Base-by-base conservation (phyloP, 2,888 invertebrate species). In the Cosmorhoe ocellata region DNA sequence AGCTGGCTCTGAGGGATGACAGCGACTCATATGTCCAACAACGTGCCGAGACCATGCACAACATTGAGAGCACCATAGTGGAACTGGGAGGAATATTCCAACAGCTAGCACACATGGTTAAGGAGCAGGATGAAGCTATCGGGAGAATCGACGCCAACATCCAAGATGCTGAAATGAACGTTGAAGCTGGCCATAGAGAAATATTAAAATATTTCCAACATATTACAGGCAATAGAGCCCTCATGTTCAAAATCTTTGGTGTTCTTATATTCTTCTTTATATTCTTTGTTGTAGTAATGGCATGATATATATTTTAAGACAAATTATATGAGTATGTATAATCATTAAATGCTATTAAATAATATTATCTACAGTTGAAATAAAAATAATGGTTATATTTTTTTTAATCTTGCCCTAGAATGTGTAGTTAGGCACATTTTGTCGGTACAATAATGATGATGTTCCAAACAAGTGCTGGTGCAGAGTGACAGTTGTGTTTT, bases 181-280 rank as follows among this genome's bases (percentile, higher is more conserved):
- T 99, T 36, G 99, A 99, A 86, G 98, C 98, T 39, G 99, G 99
- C 2, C 99, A 99, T 77, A 92, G 96, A 53, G 98, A 99, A 91
- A 97, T 99, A 66, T 92, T 99, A 68, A 98, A 97, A 84, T 99
- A 99, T 90, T 99, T 99, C 83, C 98, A 97, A 83, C 96, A 96
- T 47, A 96, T 99, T 28, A 97, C 98, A 10, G 97, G 97, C 58
- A 99, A 99, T 90, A 93, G 99, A 69, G 99, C 99, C 95, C 92
- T 99, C 26, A 99, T 99, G 98, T 96, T 99, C 68, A 99, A 99
- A 92, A 95, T 99, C 64, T 99, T 99, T 90, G 99, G 96, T 44
- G 97, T 99, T 57, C 92, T 99, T 46, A 98, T 99, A 92, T 96
- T 99, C 78, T 99, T 99, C 92, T 99, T 99, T 83, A 95, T 99